These are phyloP conservation scores for Nezara viridula DNA, from an alignment of 2,888 invertebrate species.

Conservation along the genomic window DNA sequence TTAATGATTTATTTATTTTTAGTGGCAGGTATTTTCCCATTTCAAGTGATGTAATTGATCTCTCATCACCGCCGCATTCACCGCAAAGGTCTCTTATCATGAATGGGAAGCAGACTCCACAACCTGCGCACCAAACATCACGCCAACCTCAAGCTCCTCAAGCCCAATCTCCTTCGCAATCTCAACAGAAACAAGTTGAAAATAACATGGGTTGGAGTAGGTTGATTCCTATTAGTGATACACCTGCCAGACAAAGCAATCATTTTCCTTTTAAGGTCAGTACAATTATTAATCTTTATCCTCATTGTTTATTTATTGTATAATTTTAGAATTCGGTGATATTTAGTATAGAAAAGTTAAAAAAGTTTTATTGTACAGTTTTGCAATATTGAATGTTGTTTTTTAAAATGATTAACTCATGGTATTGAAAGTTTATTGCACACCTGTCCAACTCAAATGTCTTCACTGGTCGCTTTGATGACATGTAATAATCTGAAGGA, in stretches of 20 bases:
- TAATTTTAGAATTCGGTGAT: too few relatives aligned
- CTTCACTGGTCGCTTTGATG: too few relatives aligned
- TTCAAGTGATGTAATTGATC: slow-evolving; percentile 70
- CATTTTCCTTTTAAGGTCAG: slow-evolving; percentile 80
- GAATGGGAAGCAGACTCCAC: slow-evolving; percentile 66
- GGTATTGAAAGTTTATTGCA: too few relatives aligned
- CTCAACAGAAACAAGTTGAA: slow-evolving; percentile 55
- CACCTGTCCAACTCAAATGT: too few relatives aligned
- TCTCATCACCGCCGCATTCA: slow-evolving; percentile 72
- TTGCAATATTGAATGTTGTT: too few relatives aligned
- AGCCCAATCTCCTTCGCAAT: slow-evolving; percentile 67
- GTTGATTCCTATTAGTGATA: slow-evolving; percentile 80
- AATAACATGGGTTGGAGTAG: slow-evolving; percentile 70
- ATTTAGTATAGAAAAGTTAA: too few relatives aligned
- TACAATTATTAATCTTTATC: neutral
- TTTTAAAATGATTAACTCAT: too few relatives aligned
- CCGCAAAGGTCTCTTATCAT: slow-evolving; percentile 65
- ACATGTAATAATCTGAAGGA: too few relatives aligned
- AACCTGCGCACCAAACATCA: slow-evolving; percentile 70
- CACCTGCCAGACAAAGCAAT: slow-evolving; percentile 74
- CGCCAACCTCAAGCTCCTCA: slow-evolving; percentile 73
- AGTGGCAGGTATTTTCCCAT: slow-evolving; percentile 63
- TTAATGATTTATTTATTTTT: neutral
- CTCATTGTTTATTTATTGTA: too few relatives aligned
- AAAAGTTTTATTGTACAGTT: too few relatives aligned